Evolutionary conservation across 64 coral and sea anemone species (phyloP).

Genomic region (Pocillopora damicornis): DNA sequence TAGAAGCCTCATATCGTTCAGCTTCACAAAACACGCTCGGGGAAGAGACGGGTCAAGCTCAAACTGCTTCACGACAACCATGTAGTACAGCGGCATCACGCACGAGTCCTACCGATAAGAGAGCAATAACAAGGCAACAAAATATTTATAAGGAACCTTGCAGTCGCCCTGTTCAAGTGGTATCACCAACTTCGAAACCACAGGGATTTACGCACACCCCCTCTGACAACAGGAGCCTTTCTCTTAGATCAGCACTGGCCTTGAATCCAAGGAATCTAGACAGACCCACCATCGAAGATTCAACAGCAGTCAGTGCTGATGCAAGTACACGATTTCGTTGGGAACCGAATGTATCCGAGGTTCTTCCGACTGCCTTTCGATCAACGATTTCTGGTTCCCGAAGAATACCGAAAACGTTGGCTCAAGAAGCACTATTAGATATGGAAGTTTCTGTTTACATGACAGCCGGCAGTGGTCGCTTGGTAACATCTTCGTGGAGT

Average conservation of each 20-base stretch:
- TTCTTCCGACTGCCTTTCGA: not conserved
- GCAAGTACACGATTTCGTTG: not conserved
- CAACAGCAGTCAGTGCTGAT: not conserved
- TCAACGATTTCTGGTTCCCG: not conserved
- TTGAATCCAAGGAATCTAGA: not conserved
- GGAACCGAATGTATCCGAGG: not conserved
- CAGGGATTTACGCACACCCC: not conserved
- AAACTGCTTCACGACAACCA: not conserved
- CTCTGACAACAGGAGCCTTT: not conserved
- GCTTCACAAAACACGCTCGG: not conserved
- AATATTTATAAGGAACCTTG: not conserved
- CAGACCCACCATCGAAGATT: not conserved
- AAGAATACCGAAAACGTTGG: not conserved
- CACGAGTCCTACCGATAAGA: not conserved
- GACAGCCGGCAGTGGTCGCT: not conserved
- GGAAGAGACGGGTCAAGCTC: not conserved
- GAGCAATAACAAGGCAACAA: not conserved
- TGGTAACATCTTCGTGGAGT: not conserved
- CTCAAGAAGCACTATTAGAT: slow-evolving; percentile 11
- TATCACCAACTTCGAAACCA: not conserved
- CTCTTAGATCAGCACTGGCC: slow-evolving; percentile 7
- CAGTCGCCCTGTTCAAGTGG: not conserved
- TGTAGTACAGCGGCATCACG: not conserved
- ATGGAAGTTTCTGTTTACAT: slow-evolving; percentile 21
- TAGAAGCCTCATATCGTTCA: not conserved